phyloP scores from a whole-genome alignment of 2,113 vertebrate species.

The Physeter macrocephalus region DNA sequence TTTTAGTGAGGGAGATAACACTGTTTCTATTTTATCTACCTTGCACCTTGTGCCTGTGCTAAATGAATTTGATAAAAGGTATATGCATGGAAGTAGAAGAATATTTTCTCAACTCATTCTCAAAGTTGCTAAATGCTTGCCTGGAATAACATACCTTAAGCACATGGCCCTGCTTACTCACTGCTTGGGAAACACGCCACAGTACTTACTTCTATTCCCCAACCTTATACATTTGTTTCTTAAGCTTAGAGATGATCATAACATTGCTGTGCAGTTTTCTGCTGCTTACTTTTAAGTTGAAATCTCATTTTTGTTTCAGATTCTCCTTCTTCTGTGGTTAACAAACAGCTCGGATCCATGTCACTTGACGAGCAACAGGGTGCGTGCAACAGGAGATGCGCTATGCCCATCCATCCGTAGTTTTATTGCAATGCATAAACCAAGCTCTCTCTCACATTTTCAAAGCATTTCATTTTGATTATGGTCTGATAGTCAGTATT shows the following conservation, averaged over 20 bases:
- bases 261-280: constrained; percentile 84
- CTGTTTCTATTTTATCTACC: neutral
- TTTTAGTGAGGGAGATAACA: neutral
- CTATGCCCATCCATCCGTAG: constrained; percentile 79
- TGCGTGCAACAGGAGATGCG: constrained; percentile 86
- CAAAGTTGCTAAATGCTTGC: constrained; percentile 56
- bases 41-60: constrained; percentile 17
- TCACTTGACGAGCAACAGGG: constrained; percentile 97
- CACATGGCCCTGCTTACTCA: constrained; percentile 75
- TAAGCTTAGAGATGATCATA: constrained; percentile 78
- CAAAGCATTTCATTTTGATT: constrained; percentile 67
- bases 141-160: constrained; percentile 57
- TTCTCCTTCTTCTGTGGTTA: constrained; percentile 98
- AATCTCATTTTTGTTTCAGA: constrained; percentile 97
- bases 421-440: constrained; percentile 68
- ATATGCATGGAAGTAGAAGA: constrained; percentile 52
- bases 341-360: constrained; percentile 99
- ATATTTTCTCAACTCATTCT: constrained; percentile 36
- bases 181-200: constrained; percentile 69
- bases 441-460: constrained; percentile 57
- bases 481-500: constrained; percentile 65
- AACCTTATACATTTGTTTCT: constrained; percentile 68
- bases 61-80: neutral
- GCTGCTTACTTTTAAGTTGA: constrained; percentile 87
- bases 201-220: constrained; percentile 70